Conservation (phyloP, 2,888 invertebrate genomes). For the Gortyna flavago region DNA sequence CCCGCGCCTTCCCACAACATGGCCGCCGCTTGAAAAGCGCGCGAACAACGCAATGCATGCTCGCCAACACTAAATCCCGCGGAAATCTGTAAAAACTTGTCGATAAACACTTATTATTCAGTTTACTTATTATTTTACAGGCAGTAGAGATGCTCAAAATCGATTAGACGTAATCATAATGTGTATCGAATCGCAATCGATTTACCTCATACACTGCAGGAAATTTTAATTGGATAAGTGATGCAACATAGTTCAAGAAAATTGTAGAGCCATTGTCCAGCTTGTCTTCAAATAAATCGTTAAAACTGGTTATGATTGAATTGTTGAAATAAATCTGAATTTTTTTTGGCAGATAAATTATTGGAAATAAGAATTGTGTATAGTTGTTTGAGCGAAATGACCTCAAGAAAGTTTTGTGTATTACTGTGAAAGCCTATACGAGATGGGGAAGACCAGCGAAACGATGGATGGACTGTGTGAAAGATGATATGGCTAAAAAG, state of each 20-base stretch:
- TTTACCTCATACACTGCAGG: conserved; percentile 9
- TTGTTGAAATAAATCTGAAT: background rate
- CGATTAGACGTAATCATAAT: conserved; percentile 18
- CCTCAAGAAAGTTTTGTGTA: background rate
- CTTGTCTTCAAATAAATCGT: conserved; percentile 33
- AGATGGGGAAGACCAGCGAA: background rate
- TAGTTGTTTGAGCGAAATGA: background rate
- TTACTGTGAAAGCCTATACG: background rate
- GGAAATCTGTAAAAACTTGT: conserved; percentile 32
- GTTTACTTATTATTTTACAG: conserved; percentile 13
- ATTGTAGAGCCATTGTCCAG: conserved; percentile 9
- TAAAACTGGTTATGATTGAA: conserved; percentile 10
- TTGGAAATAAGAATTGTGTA: conserved; percentile 18
- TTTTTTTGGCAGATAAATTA: background rate
- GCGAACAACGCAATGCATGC: conserved; percentile 54
- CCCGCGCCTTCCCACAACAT: conserved; percentile 83
- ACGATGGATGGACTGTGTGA: background rate
- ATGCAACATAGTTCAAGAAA: conserved; percentile 18
- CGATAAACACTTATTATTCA: background rate
- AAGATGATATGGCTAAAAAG: background rate
- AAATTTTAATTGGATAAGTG: conserved; percentile 37
- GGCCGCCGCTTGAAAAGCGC: conserved; percentile 75
- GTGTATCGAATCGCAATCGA: conserved; percentile 37
- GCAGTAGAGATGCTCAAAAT: conserved; percentile 25
- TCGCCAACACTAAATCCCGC: conserved; percentile 24